Conservation (phyloP, 1,140 invertebrate genomes). For the Anoplolepis gracilipes region DNA sequence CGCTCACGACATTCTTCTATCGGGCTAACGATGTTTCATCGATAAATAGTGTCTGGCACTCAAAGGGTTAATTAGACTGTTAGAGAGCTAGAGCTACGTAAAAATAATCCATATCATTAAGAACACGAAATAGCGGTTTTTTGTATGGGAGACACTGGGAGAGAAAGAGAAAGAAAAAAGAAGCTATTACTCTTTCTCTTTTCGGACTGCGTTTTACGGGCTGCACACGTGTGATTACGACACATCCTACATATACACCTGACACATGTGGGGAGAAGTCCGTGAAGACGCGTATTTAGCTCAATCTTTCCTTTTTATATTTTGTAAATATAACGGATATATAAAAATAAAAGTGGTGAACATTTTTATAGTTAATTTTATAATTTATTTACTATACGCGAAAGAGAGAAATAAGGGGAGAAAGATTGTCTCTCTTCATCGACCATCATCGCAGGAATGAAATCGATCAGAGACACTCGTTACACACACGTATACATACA, state of each 20-base stretch:
- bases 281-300: slow-evolving; percentile 65
- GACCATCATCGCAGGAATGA: slow-evolving; percentile 11
- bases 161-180: slow-evolving; percentile 23
- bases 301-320: slow-evolving; percentile 72
- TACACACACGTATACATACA: slow-evolving; percentile 62
- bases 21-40: neutral
- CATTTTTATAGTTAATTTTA: slow-evolving; percentile 82
- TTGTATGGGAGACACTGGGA: slow-evolving; percentile 39
- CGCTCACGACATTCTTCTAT: neutral
- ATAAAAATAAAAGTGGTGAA: slow-evolving; percentile 74
- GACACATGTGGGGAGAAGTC: neutral
- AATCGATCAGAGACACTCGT: slow-evolving; percentile 32
- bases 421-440: slow-evolving; percentile 65
- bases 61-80: slow-evolving; percentile 34
- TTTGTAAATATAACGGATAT: slow-evolving; percentile 81
- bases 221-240: slow-evolving; percentile 14
- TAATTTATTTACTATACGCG: slow-evolving; percentile 83
- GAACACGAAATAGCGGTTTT: slow-evolving; percentile 52
- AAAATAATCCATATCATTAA: slow-evolving; percentile 80
- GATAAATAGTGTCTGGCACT: neutral
- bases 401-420: slow-evolving; percentile 54
- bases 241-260: neutral
- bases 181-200: slow-evolving; percentile 27
- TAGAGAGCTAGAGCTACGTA: slow-evolving; percentile 67
- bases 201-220: slow-evolving; percentile 27